Percentiles rank a stretch among this genome's conserved stretches.
Conservation (phyloP, 2,888 invertebrate genomes). For the Plagiodera versicolora region DNA sequence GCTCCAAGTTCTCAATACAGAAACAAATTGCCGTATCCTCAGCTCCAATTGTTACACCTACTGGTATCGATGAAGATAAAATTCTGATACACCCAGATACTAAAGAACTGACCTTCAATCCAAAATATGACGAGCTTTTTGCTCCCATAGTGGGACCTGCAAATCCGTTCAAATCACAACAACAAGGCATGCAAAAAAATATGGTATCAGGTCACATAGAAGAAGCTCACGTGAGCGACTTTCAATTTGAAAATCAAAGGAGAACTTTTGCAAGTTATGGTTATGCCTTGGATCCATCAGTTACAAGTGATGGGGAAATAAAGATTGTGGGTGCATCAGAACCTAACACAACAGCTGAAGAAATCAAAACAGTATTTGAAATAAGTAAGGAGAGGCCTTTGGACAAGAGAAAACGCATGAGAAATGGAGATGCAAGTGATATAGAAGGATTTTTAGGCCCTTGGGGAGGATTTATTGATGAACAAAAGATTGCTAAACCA, state of each 20-base stretch:
- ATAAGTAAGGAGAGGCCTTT: conserved; percentile 69
- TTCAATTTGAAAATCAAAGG: conserved; percentile 96
- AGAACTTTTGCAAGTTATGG: conserved; percentile 94
- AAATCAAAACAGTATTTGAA: conserved; percentile 85
- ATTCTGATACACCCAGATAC: conserved; percentile 75
- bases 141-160: conserved; percentile 89
- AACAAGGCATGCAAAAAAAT: conserved; percentile 85
- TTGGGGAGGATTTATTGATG: conserved; percentile 94
- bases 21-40: conserved; percentile 73
- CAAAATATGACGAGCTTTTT: conserved; percentile 92
- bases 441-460: conserved; percentile 95
- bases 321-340: conserved; percentile 66
- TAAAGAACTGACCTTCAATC: conserved; percentile 87
- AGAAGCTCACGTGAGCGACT: conserved; percentile 91
- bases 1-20: conserved; percentile 60
- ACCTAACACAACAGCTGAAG: conserved; percentile 60
- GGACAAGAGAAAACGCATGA: conserved; percentile 74
- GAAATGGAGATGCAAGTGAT: conserved; percentile 89
- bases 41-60: conserved; percentile 81
- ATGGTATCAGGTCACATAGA: conserved; percentile 94
- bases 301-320: conserved; percentile 59
- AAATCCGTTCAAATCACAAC: conserved; percentile 91
- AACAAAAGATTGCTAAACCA: conserved; percentile 85
- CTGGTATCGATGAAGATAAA: conserved; percentile 70
- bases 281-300: conserved; percentile 92